A percentile compares a stretch with the other conserved stretches of the same genome.
Evolutionary conservation across 2,888 invertebrate species (phyloP).

Genomic region (Arge pagana): DNA sequence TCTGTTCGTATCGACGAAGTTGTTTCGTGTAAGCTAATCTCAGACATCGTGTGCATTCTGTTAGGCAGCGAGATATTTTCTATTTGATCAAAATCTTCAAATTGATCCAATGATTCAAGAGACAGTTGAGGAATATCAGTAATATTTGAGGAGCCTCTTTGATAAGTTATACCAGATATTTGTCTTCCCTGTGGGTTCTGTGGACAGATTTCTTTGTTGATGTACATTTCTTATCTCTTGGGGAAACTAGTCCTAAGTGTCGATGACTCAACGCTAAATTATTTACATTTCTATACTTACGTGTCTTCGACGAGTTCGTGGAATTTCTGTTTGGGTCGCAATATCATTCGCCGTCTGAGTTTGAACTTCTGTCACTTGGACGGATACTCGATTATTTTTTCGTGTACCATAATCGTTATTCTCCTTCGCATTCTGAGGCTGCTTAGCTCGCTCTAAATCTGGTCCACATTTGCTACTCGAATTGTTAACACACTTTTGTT

Average conservation of each 20-base stretch:
- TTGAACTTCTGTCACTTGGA: conserved; percentile 52
- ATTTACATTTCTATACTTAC: conserved; percentile 5
- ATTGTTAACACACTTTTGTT: too few species aligned
- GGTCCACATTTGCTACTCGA: not conserved
- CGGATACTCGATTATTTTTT: conserved; percentile 36
- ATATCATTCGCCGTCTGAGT: conserved; percentile 56
- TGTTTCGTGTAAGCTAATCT: conserved; percentile 56
- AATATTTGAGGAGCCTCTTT: conserved; percentile 35
- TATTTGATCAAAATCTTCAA: conserved; percentile 47
- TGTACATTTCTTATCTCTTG: too few species aligned
- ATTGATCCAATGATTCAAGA: conserved; percentile 45
- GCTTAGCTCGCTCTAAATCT: conserved; percentile 10
- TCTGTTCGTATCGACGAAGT: conserved; percentile 56
- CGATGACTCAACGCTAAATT: too few species aligned
- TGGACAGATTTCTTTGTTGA: too few species aligned
- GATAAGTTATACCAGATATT: conserved; percentile 41
- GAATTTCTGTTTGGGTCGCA: conserved; percentile 51
- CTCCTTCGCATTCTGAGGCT: conserved; percentile 7
- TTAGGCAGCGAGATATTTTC: conserved; percentile 51
- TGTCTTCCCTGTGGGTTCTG: conserved; percentile 27
- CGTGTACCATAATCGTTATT: conserved; percentile 30
- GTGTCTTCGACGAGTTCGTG: conserved; percentile 13
- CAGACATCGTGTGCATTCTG: conserved; percentile 54
- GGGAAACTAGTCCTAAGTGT: too few species aligned
- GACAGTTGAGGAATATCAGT: conserved; percentile 44